Evolutionary conservation across 1,140 invertebrate species (phyloP), one percentile per base, ranked within the genome.

Genomic region (Eueides isabella): DNA sequence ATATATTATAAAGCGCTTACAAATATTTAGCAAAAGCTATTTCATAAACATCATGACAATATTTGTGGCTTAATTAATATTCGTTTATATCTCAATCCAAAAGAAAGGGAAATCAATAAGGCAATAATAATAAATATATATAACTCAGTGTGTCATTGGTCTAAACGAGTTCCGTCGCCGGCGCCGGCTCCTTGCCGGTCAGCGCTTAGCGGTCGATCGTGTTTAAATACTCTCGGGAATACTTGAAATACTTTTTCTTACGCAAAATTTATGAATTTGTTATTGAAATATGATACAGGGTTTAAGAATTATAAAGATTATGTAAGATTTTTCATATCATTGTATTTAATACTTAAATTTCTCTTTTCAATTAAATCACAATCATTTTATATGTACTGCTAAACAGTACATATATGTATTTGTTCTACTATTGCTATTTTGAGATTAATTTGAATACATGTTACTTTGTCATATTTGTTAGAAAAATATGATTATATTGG

Each of bases 71-170:
- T 38, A 14, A 14, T n/a, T 14, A 16, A 41, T 44, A 55, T 55
- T 23, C 7, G 48, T 26, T 55, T 26, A 55, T 23, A 26, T 62
- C 12, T 62, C 12, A 29, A 62, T 62, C 9, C 5, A 63, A 63
- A 63, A 30, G 14, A 31, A 63, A 63, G n/a, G 28, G 11, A 31
- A 31, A 30, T 30, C 14, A 63, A 63, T 63, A 31, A 26, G 9
- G 23, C 61, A 63, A 63, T 63, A 26, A 2, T 55, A 26, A 14
- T 26, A 55, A 23, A 30, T 63, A 63, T 63, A 30, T 31, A 63
- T n/a, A 63, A 12, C 31, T 4, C 5, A 30, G 29, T 63, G 61
- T 14, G 61, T 63, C 61, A 11, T 30, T 63, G 61, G 31, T 30
- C 61, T 19, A n/a, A 63, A 63, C 61, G 29, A 11, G 61, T 63